Evolutionary conservation across 37 sponge, comb jelly and placozoan species (phyloP).

Genomic region (Tethya wilhelma): DNA sequence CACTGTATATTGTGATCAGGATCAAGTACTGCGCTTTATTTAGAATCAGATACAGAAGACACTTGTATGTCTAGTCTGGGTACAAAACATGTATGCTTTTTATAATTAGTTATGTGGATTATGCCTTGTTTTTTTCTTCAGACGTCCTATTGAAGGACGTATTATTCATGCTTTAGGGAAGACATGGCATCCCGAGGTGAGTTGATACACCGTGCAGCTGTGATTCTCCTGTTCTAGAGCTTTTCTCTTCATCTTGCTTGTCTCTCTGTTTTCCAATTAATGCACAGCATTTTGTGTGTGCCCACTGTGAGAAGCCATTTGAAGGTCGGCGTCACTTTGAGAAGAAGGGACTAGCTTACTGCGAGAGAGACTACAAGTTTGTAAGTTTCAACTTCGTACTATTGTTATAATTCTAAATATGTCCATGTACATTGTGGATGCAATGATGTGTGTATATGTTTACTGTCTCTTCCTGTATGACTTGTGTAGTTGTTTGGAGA

Average conservation of each 20-base stretch:
- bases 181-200: constrained; percentile 95
- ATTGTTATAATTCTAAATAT: background rate
- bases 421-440: background rate
- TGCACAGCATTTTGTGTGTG: constrained; percentile 96
- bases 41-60: no score
- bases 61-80: no score
- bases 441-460: background rate
- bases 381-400: constrained; percentile 39
- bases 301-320: constrained; percentile 96
- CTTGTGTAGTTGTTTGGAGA: constrained; percentile 97
- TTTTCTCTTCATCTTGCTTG: background rate
- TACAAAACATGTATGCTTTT: no score
- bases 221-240: background rate
- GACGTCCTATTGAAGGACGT: constrained; percentile 93
- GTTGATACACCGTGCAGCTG: background rate
- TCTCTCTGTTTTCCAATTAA: background rate
- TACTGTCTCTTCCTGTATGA: background rate
- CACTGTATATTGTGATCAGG: background rate
- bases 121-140: background rate
- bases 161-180: constrained; percentile 89
- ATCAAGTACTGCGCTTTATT: no score
- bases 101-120: no score
- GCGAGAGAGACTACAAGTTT: constrained; percentile 93
- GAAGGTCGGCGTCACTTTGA: constrained; percentile 96
- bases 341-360: constrained; percentile 94